Evolutionary conservation across 2,888 invertebrate genomes (phyloP), one percentile per base, ranked within the genome.

Genomic region (Gasteruption jaculator): DNA sequence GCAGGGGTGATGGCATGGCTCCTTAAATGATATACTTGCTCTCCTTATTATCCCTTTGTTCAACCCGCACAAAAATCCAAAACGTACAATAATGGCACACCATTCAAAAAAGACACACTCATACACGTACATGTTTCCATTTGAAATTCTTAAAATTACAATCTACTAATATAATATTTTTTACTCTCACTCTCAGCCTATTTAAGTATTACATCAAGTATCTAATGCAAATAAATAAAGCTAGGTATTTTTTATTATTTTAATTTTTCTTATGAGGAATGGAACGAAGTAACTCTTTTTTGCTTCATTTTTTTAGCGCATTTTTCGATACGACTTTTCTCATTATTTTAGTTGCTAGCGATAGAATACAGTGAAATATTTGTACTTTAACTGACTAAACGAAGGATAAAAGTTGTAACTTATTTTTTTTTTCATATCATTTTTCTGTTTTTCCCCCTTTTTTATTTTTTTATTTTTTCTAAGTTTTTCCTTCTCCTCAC

Each of bases 371-470:
- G 77, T 78, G 74, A 80, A 82, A 82, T 82, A 82, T 83, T 83
- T 84, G 83, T 84, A 83, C 83, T 84, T 82, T 79, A 82, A 83
- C 83, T 83, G 83, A 83, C 83, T 84, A 83, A 82, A 81, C 78
- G n/a, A 78, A 81, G 79, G 60, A 63, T 62, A 61, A 58, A 61
- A 60, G n/a, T 54, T 50, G 44, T 56, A 56, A 57, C 49, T 49
- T 51, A 52, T 50, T 46, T 49, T 43, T 48, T 33, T 38, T 41
- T 41, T 44, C n/a, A n/a, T n/a, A n/a, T n/a, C n/a, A n/a, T n/a
- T n/a, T n/a, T n/a, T n/a, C n/a, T n/a, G 14, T 14, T 33, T 22
- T 41, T 33, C 45, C 52, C 50, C 49, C 45, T 53, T 53, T 45
- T 40, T 45, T 45, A 46, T 49, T 38, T 44, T 39, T 42, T 36